Conservation (phyloP, 2,797 vertebrate genomes). For the Cirrhinus molitorella region DNA sequence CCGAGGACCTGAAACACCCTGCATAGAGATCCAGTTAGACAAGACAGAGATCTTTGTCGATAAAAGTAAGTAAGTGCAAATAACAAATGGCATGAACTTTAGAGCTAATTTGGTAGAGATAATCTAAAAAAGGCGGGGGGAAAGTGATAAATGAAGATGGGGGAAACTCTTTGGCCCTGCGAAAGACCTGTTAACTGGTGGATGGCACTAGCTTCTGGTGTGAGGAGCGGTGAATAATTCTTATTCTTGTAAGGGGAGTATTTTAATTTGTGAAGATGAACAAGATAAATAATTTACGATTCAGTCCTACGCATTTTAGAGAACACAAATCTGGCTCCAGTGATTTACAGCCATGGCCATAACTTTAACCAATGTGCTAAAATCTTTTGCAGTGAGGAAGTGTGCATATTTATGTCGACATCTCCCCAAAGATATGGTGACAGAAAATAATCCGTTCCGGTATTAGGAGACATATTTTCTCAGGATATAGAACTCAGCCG, state of each 20-base stretch:
- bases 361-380: conserved; percentile 57
- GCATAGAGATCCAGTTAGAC: conserved; percentile 19
- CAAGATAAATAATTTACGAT: conserved; percentile 62
- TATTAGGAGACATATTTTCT: conserved; percentile 62
- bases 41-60: conserved; percentile 45
- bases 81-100: conserved; percentile 55
- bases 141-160: conserved; percentile 53
- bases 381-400: conserved; percentile 54
- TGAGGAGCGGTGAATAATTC: conserved; percentile 44
- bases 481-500: conserved; percentile 57
- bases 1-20: conserved; percentile 42
- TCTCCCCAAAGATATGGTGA: conserved; percentile 59
- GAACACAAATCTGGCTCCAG: conserved; percentile 51
- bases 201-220: conserved; percentile 51
- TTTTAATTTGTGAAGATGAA: conserved; percentile 60
- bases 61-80: conserved; percentile 44
- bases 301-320: conserved; percentile 50
- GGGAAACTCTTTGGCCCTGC: conserved; percentile 53
- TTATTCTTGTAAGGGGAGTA: conserved; percentile 36
- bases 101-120: conserved; percentile 60
- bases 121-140: conserved; percentile 44
- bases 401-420: conserved; percentile 57
- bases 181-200: conserved; percentile 44
- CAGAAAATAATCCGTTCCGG: conserved; percentile 61
- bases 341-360: conserved; percentile 59